phyloP scores from a whole-genome alignment of 1,140 invertebrate genomes.

The Pararge aegeria region DNA sequence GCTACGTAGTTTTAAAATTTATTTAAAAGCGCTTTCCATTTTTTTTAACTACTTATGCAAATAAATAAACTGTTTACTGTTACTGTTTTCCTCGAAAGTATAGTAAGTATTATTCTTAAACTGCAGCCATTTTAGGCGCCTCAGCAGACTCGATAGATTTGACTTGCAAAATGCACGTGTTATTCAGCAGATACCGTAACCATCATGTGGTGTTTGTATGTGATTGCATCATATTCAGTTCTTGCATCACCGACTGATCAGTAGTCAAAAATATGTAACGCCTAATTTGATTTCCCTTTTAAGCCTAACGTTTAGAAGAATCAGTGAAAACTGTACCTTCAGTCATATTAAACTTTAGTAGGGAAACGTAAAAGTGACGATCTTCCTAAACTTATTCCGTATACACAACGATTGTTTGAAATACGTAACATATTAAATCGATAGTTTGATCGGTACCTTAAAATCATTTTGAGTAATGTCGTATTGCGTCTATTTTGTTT shows the following conservation, averaged over 20 bases:
- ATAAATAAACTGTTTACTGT: too few relatives aligned
- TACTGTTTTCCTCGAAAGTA: too few relatives aligned
- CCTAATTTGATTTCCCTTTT: slow-evolving; percentile 57
- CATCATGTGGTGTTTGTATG: slow-evolving; percentile 31
- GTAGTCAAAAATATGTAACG: slow-evolving; percentile 51
- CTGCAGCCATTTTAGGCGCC: slow-evolving; percentile 22
- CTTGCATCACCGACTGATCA: slow-evolving; percentile 51
- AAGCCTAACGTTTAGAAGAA: slow-evolving; percentile 20
- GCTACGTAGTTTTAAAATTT: too few relatives aligned
- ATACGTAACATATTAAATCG: not conserved
- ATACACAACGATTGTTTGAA: not conserved
- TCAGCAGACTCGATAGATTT: slow-evolving; percentile 30
- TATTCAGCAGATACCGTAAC: slow-evolving; percentile 46
- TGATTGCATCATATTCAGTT: slow-evolving; percentile 36
- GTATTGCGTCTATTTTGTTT: too few relatives aligned
- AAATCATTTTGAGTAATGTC: too few relatives aligned
- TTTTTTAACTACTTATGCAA: too few relatives aligned
- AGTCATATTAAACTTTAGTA: not conserved
- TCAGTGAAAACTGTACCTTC: slow-evolving; percentile 1
- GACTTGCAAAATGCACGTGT: slow-evolving; percentile 56
- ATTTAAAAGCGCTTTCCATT: too few relatives aligned
- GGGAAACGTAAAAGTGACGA: not conserved
- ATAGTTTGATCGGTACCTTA: too few relatives aligned
- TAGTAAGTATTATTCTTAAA: too few relatives aligned
- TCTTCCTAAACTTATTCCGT: not conserved